phyloP scores from a whole-genome alignment of 2,888 invertebrate genomes.

The Mesorhabditis sp. region DNA sequence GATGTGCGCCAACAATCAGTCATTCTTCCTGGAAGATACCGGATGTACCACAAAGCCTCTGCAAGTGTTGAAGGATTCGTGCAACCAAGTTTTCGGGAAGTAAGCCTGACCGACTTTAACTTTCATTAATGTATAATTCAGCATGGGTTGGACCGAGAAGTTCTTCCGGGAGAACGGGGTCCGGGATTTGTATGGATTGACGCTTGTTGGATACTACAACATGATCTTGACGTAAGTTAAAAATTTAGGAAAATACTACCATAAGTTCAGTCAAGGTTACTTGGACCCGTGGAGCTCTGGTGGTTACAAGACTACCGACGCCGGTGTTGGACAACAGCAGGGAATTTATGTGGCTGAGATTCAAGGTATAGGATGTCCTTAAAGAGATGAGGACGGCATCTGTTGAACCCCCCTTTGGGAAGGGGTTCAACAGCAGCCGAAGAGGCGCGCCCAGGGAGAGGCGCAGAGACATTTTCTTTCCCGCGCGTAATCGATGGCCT shows the following conservation, averaged over 20 bases:
- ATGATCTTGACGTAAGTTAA: conserved; percentile 42
- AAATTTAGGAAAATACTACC: neutral
- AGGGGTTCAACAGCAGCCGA: neutral
- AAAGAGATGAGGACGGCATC: no score
- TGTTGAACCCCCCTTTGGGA: no score
- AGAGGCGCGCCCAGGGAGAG: neutral
- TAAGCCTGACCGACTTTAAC: neutral
- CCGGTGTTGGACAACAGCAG: conserved; percentile 13
- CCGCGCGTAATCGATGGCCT: no score
- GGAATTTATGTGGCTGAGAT: conserved; percentile 32
- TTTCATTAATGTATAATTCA: conserved; percentile 10
- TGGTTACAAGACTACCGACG: conserved; percentile 44
- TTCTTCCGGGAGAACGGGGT: conserved; percentile 33
- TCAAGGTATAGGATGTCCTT: neutral
- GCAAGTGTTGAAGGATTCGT: neutral
- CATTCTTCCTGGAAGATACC: conserved; percentile 67
- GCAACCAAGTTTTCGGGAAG: conserved; percentile 16
- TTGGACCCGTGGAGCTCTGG: conserved; percentile 63
- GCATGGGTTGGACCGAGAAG: conserved; percentile 25
- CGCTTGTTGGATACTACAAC: conserved; percentile 31
- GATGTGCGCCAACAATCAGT: conserved; percentile 72
- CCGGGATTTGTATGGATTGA: conserved; percentile 34
- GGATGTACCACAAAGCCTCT: conserved; percentile 14
- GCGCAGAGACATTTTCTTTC: no score
- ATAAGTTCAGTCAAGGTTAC: conserved; percentile 60